These are phyloP conservation scores for Paedocypris sp. DNA, from an alignment of 2,113 vertebrate species.

Conservation along the genomic window DNA sequence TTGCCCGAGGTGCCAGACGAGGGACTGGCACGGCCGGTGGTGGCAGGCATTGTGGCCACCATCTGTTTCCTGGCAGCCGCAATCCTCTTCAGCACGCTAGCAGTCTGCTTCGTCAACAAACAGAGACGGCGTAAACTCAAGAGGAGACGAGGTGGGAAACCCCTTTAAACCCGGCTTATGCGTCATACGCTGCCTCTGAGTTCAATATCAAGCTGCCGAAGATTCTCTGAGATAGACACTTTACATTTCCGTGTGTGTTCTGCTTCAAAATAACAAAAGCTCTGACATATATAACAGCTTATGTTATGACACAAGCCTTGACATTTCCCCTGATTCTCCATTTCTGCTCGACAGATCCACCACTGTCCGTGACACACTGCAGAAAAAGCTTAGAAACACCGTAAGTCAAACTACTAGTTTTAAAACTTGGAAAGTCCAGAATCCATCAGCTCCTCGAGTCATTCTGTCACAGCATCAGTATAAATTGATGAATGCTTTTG, in stretches of 20 bases:
- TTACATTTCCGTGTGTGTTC: no score
- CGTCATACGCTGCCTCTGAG: no score
- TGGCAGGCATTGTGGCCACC: slow-evolving; percentile 95
- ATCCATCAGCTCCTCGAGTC: neutral
- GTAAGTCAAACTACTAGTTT: slow-evolving; percentile 74
- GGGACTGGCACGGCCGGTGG: slow-evolving; percentile 83
- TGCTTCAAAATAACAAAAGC: no score
- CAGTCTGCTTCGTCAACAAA: slow-evolving; percentile 97
- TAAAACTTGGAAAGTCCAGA: no score
- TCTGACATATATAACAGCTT: no score
- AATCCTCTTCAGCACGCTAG: slow-evolving; percentile 92
- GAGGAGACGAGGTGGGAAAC: slow-evolving; percentile 80
- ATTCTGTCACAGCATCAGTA: no score
- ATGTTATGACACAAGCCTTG: no score
- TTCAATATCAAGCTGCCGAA: no score
- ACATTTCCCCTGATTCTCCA: slow-evolving; percentile 6
- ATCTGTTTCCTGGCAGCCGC: slow-evolving; percentile 96
- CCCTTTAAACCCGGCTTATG: neutral
- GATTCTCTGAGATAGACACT: no score
- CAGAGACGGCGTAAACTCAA: slow-evolving; percentile 90
- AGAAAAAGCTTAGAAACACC: slow-evolving; percentile 95
- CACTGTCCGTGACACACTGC: slow-evolving; percentile 93
- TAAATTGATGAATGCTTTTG: no score
- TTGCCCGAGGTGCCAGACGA: slow-evolving; percentile 88
- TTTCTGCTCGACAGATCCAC: slow-evolving; percentile 74